phyloP scores from a whole-genome alignment of 2,888 invertebrate genomes.

The Meganola albula region DNA sequence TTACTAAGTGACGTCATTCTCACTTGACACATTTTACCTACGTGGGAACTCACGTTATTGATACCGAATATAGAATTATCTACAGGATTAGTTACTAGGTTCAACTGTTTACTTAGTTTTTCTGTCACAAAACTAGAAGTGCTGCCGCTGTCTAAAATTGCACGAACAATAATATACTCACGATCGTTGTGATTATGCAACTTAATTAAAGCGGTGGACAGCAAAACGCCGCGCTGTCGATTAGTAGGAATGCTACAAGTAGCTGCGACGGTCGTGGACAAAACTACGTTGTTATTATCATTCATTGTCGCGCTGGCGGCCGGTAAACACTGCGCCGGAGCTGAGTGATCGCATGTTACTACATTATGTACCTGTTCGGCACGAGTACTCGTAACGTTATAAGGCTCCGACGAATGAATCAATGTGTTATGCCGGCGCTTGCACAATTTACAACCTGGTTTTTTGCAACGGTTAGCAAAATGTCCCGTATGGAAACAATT shows the following conservation, averaged over 20 bases:
- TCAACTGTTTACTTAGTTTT: constrained; percentile 3
- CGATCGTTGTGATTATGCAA: background rate
- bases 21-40: constrained; percentile 8
- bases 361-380: background rate
- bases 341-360: too few relatives aligned
- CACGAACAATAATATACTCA: background rate
- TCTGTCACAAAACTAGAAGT: constrained; percentile 5
- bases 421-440: constrained; percentile 19
- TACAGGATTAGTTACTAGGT: background rate
- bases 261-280: background rate
- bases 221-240: background rate
- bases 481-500: constrained; percentile 22
- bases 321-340: too few relatives aligned
- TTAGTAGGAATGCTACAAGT: background rate
- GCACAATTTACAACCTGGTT: constrained; percentile 22
- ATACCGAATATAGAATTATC: constrained; percentile 9
- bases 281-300: background rate
- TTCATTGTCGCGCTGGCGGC: background rate
- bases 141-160: constrained; percentile 1
- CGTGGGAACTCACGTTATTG: constrained; percentile 5
- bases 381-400: too few relatives aligned
- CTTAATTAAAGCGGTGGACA: constrained; percentile 3
- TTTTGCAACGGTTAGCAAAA: constrained; percentile 15
- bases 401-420: too few relatives aligned
- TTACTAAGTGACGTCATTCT: constrained; percentile 9